Conservation (phyloP, 2,113 vertebrate species). For the Meriones unguiculatus region DNA sequence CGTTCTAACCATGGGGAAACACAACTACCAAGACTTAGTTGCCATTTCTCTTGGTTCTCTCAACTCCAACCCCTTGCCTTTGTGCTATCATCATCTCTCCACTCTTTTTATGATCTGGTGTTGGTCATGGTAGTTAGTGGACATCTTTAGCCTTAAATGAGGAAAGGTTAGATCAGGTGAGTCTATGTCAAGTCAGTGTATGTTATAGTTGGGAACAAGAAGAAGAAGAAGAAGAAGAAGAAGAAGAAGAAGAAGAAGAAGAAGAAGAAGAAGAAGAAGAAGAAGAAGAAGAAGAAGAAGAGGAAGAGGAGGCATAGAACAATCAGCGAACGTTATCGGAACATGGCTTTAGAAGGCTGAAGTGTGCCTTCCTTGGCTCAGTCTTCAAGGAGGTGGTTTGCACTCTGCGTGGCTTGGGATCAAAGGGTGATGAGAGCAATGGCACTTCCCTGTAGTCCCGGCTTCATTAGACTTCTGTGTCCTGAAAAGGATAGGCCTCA, state of each 20-base stretch:
- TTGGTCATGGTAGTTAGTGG: background rate
- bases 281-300: no score
- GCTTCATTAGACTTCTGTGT: background rate
- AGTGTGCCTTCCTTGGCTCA: background rate
- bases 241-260: background rate
- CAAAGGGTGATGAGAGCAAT: background rate
- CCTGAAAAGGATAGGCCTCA: background rate
- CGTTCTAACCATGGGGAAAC: background rate
- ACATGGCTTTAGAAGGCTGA: background rate
- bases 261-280: background rate
- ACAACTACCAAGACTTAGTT: background rate
- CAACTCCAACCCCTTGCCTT: background rate
- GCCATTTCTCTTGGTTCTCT: background rate
- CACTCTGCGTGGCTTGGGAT: background rate
- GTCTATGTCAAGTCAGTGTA: background rate
- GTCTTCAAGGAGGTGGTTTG: background rate
- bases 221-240: background rate
- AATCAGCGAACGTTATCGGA: background rate
- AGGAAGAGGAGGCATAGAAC: background rate
- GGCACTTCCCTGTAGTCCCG: no score
- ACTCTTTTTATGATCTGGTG: background rate
- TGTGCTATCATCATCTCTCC: background rate
- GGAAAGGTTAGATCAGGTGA: background rate
- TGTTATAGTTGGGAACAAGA: background rate
- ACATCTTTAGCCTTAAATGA: background rate